phyloP scores from a whole-genome alignment of 2,888 invertebrate species.

The Hemistola chrysoprasaria region DNA sequence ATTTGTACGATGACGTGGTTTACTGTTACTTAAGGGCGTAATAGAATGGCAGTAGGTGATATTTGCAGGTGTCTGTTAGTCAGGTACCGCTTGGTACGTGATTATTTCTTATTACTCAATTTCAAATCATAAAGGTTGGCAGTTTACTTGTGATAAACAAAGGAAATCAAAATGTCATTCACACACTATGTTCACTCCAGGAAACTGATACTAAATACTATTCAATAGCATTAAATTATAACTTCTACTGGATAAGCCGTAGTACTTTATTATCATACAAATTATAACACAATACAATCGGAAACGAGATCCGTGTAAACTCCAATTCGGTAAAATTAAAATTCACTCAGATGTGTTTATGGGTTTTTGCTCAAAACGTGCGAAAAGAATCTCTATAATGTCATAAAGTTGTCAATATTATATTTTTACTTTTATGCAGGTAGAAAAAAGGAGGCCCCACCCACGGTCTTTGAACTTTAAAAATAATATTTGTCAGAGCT shows the following conservation, averaged over 20 bases:
- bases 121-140: too few relatives aligned
- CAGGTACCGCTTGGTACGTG: too few relatives aligned
- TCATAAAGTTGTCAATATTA: conserved; percentile 14
- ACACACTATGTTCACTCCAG: too few relatives aligned
- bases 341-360: conserved; percentile 2
- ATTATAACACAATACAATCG: background rate
- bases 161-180: too few relatives aligned
- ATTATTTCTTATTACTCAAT: too few relatives aligned
- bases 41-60: conserved; percentile 6
- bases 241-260: too few relatives aligned
- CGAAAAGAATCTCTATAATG: conserved; percentile 3
- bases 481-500: background rate
- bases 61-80: too few relatives aligned
- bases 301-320: conserved; percentile 4
- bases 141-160: too few relatives aligned
- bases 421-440: conserved; percentile 22
- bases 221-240: too few relatives aligned
- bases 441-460: conserved; percentile 18
- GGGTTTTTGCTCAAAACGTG: conserved; percentile 9
- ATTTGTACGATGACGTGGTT: conserved; percentile 24
- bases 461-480: conserved; percentile 30
- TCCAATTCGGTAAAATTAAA: background rate
- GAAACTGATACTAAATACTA: too few relatives aligned
- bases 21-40: conserved; percentile 16
- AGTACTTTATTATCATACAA: background rate